Conservation (phyloP, 1,140 invertebrate species). For the Eriosoma lanigerum region DNA sequence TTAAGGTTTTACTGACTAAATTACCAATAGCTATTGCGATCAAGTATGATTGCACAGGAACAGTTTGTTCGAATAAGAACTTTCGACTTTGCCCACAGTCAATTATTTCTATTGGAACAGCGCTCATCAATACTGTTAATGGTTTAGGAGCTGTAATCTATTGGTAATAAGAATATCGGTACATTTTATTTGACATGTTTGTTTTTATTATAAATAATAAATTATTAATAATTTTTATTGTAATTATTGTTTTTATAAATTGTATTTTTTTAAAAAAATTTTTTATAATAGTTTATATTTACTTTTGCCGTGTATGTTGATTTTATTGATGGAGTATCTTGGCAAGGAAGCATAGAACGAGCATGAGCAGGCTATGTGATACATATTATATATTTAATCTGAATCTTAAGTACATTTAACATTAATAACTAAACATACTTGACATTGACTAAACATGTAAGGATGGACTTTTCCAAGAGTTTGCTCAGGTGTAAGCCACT, state of each 20-base stretch:
- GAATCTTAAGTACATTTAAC: constrained; percentile 14
- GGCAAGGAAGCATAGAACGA: constrained; percentile 85
- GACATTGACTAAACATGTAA: constrained; percentile 90
- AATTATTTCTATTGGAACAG: constrained; percentile 60
- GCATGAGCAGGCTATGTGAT: constrained; percentile 80
- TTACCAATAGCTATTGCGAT: constrained; percentile 86
- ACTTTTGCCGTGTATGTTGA: constrained; percentile 76
- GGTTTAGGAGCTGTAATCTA: constrained; percentile 73
- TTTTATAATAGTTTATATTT: constrained; percentile 16
- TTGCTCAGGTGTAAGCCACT: constrained; percentile 85
- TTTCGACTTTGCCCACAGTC: constrained; percentile 58
- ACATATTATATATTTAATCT: constrained; percentile 50
- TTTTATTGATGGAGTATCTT: constrained; percentile 92
- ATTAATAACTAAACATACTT: constrained; percentile 63
- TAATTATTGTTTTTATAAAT: neutral
- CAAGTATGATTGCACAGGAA: constrained; percentile 75
- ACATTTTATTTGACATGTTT: too few species aligned
- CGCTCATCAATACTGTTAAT: constrained; percentile 88
- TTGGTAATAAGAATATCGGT: constrained; percentile 54
- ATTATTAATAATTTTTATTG: too few species aligned
- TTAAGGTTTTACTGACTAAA: constrained; percentile 74
- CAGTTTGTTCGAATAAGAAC: constrained; percentile 73
- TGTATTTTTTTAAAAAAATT: too few species aligned
- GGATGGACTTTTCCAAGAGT: constrained; percentile 85
- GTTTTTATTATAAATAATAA: too few species aligned